phyloP scores from a whole-genome alignment of 2,113 vertebrate genomes.

The Apus apus region DNA sequence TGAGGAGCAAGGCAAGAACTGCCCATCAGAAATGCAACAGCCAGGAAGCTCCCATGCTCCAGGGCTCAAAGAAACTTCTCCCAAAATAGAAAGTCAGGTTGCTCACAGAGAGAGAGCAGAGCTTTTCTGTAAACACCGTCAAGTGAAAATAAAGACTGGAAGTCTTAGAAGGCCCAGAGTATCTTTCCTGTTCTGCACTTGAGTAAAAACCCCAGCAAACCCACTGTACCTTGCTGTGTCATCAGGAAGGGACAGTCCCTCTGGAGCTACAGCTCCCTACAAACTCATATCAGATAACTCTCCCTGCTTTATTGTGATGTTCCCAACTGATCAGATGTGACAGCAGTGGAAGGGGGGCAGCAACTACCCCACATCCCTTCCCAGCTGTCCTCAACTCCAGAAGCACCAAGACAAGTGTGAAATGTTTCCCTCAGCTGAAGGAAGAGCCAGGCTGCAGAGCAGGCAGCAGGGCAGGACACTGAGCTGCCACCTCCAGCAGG shows the following conservation, averaged over 20 bases:
- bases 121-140: neutral
- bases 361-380: neutral
- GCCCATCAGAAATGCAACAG: neutral
- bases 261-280: neutral
- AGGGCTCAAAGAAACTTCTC: neutral
- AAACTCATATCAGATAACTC: neutral
- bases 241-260: neutral
- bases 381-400: neutral
- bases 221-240: neutral
- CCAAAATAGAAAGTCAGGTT: neutral
- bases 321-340: neutral
- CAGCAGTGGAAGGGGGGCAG: neutral
- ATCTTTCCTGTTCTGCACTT: neutral
- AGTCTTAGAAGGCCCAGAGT: neutral
- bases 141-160: neutral
- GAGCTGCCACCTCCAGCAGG: neutral
- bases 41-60: neutral
- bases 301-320: neutral
- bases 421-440: neutral
- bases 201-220: neutral
- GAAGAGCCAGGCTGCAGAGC: neutral
- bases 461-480: accelerated
- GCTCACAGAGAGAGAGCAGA: neutral
- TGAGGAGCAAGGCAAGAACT: neutral
- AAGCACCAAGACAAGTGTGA: neutral